Evolutionary conservation across 2,113 vertebrate species (phyloP).

Genomic region (Stigmatopora argus): DNA sequence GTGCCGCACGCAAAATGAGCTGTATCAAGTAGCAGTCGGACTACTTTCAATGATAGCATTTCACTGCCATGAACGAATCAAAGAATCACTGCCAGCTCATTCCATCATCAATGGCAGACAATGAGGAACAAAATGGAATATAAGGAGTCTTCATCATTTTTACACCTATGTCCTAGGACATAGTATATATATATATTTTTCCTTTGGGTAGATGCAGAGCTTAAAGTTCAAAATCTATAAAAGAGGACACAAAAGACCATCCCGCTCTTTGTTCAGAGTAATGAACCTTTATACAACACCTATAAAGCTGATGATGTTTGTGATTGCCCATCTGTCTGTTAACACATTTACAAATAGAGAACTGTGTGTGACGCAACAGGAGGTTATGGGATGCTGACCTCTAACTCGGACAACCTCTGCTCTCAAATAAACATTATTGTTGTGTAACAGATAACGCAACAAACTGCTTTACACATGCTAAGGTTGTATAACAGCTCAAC

Average conservation of each 20-base stretch:
- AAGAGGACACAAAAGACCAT: not conserved
- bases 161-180: conserved; percentile 16
- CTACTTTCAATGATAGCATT: too few relatives aligned
- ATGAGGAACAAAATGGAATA: not conserved
- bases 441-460: conserved; percentile 30
- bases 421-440: conserved; percentile 9
- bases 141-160: not conserved
- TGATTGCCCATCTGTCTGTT: conserved; percentile 14
- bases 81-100: too few relatives aligned
- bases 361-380: conserved; percentile 22
- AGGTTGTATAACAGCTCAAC: conserved; percentile 33
- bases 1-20: too few relatives aligned
- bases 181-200: too few relatives aligned
- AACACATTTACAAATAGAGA: conserved; percentile 11
- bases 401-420: conserved; percentile 28
- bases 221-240: not conserved
- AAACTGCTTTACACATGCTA: conserved; percentile 7
- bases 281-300: conserved; percentile 7
- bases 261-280: not conserved
- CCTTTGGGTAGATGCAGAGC: not conserved
- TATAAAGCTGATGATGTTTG: conserved; percentile 15
- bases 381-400: conserved; percentile 22
- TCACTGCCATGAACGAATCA: too few relatives aligned
- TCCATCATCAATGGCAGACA: not conserved
- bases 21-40: too few relatives aligned